Base-by-base conservation (phyloP, 2,797 vertebrate genomes). In the Gymnocypris eckloni region DNA sequence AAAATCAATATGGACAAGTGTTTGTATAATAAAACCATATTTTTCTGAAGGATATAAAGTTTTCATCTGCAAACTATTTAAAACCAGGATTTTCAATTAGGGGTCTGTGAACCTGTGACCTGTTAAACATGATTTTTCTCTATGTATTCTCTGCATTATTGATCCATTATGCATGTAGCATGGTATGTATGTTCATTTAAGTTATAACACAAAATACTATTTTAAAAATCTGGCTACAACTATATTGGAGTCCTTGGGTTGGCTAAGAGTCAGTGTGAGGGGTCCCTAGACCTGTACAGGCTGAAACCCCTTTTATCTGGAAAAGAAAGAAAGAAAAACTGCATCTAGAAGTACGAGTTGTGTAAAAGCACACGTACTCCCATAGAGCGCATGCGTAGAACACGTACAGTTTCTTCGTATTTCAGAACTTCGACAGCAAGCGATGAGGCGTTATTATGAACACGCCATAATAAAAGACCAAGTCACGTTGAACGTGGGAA, bases 321-420 rank as follows among this genome's bases (percentile, higher is more conserved):
- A 3, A 64, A 75, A 16, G 7, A 25, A 73, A 22, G 13, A 28
- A 66, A 39, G 1, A 4, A 61, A 59, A 75, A 61, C 8, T 43
- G 9, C 33, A 33, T 15, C 50, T 54, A 22, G 22, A 77, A 77
- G 11, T 48, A 48, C 12, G 48, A 84, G 52, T 6, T 2, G 20
- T 33, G 12, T 41, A 20, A 45, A 73, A 75, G 0, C 33, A 33
- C 16, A 18, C 11, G 5, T 54, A 45, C 66, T 50, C 2, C 18
- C 11, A 13, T 39, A 52, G 8, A 69, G 88, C 90, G 90, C 90
- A 85, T 79, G 90, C 89, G 88, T 90, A 88, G 54, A 90, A 90
- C 90, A 92, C 90, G 89, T 91, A 91, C 54, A 75, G 18, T 9
- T 71, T 82, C 83, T 86, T 89, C 86, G 88, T 88, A 88, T 89